Conservation (phyloP, 2,113 vertebrate species). For the Thryonomys swinderianus region DNA sequence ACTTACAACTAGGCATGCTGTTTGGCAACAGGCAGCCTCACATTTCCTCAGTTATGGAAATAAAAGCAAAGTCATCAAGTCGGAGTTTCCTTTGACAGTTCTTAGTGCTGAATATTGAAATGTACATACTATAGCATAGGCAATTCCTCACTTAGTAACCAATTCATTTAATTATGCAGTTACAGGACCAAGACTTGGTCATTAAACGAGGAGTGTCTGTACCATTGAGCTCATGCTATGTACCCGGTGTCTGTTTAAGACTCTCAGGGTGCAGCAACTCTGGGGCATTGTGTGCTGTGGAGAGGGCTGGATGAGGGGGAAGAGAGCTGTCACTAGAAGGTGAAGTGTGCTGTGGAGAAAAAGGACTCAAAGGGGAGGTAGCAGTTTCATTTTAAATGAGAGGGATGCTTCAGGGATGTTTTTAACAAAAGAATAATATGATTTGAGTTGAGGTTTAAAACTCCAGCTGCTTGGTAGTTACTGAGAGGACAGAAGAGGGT, state of each 20-base stretch:
- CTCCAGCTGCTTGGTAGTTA: background rate
- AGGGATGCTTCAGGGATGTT: background rate
- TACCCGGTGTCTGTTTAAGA: background rate
- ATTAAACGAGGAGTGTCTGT: background rate
- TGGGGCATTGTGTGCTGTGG: background rate
- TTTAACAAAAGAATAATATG: background rate
- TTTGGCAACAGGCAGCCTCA: no score
- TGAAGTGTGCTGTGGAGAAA: background rate
- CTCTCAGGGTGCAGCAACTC: background rate
- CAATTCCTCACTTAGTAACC: background rate
- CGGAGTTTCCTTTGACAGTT: background rate
- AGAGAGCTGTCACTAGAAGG: background rate
- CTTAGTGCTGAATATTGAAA: background rate
- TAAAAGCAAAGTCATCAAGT: background rate
- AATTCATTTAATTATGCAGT: background rate
- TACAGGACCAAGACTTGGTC: background rate
- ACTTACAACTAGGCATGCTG: background rate
- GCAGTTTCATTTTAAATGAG: background rate
- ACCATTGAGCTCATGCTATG: background rate
- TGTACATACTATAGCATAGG: background rate
- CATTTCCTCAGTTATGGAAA: background rate
- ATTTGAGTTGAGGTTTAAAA: slow-evolving; percentile 8
- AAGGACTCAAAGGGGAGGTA: background rate
- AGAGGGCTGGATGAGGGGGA: background rate
- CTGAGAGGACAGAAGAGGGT: background rate